Evolutionary conservation across 2,888 invertebrate genomes (phyloP).

Genomic region (Drosophila neotestacea): DNA sequence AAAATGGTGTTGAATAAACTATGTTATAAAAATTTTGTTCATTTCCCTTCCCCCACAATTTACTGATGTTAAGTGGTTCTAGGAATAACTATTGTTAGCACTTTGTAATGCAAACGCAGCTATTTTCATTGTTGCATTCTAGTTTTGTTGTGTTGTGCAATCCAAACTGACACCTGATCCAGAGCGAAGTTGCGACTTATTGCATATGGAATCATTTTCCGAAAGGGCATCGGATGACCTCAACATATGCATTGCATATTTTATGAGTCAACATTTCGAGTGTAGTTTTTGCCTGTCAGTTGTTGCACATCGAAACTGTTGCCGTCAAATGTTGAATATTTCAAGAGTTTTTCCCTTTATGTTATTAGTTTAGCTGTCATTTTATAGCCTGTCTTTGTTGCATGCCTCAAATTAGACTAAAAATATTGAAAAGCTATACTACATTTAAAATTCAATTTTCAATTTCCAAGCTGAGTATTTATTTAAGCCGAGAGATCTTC

Average conservation of each 20-base stretch:
- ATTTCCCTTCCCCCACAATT: background rate
- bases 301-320: constrained; percentile 13
- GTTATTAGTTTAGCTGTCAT: constrained; percentile 16
- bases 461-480: background rate
- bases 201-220: constrained; percentile 20
- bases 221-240: constrained; percentile 24
- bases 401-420: background rate
- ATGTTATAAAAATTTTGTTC: background rate
- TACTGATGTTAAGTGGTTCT: constrained; percentile 7
- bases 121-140: constrained; percentile 45
- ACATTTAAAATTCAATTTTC: constrained; percentile 44
- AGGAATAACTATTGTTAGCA: background rate
- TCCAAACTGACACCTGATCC: constrained; percentile 42
- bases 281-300: constrained; percentile 12
- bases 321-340: constrained; percentile 28
- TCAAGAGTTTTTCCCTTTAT: constrained; percentile 17
- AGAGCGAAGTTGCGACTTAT: background rate
- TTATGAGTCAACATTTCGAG: constrained; percentile 31
- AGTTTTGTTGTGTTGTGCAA: constrained; percentile 34
- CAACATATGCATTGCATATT: constrained; percentile 35
- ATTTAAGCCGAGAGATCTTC: no score
- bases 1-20: no score
- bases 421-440: constrained; percentile 14
- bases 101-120: constrained; percentile 29
- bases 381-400: constrained; percentile 21